Percentiles rank a stretch among this genome's conserved stretches.
Evolutionary conservation across 2,888 invertebrate genomes (phyloP).

Genomic region (Carterocephalus palaemon): DNA sequence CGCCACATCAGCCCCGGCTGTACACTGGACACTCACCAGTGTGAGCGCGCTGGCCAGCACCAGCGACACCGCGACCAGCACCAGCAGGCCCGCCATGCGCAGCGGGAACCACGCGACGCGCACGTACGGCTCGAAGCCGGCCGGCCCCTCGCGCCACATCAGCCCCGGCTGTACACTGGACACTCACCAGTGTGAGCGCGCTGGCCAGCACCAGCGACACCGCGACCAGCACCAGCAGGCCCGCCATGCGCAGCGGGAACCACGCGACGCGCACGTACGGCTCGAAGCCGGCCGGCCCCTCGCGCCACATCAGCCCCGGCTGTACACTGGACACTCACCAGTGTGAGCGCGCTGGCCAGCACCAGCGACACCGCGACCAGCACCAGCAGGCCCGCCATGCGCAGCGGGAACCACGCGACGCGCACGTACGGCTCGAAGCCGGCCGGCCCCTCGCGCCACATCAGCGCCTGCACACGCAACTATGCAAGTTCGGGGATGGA

Average conservation of each 20-base stretch:
- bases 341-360: constrained; percentile 88
- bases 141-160: constrained; percentile 78
- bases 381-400: constrained; percentile 82
- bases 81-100: constrained; percentile 81
- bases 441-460: constrained; percentile 90
- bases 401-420: constrained; percentile 88
- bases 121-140: constrained; percentile 94
- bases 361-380: constrained; percentile 92
- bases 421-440: constrained; percentile 94
- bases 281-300: constrained; percentile 91
- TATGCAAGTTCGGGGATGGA: too few relatives aligned
- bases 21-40: constrained; percentile 72
- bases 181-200: constrained; percentile 84
- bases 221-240: constrained; percentile 87
- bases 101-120: constrained; percentile 89
- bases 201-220: constrained; percentile 91
- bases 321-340: constrained; percentile 67
- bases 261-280: constrained; percentile 92
- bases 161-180: constrained; percentile 18
- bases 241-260: constrained; percentile 84
- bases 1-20: not conserved
- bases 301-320: not conserved
- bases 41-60: constrained; percentile 91
- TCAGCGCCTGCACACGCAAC: constrained; percentile 80
- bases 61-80: constrained; percentile 90